Evolutionary conservation across 2,888 invertebrate species (phyloP).

Genomic region (Byasa hedistus): DNA sequence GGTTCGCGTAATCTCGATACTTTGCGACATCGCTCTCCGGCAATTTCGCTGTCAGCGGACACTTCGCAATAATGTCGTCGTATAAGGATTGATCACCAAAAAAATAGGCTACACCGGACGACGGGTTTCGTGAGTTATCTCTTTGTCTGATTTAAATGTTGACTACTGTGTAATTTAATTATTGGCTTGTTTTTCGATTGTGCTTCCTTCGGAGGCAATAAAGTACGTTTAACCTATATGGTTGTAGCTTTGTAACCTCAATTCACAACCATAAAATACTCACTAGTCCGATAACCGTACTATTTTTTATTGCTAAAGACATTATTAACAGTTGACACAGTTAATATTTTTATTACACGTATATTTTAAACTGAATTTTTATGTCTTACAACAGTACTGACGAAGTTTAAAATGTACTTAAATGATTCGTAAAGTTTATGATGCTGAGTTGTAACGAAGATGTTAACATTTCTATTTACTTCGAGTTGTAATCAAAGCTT

Average conservation of each 20-base stretch:
- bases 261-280: background rate
- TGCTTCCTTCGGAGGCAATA: background rate
- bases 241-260: background rate
- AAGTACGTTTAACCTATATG: background rate
- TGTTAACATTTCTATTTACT: too few relatives aligned
- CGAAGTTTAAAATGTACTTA: background rate
- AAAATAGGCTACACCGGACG: conserved; percentile 26
- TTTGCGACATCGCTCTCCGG: conserved; percentile 38
- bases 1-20: conserved; percentile 30
- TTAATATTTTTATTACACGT: background rate
- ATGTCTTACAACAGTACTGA: background rate
- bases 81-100: conserved; percentile 29
- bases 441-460: too few relatives aligned
- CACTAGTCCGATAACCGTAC: background rate
- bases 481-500: too few relatives aligned
- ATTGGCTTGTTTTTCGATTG: background rate
- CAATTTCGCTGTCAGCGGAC: conserved; percentile 32
- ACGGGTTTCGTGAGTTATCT: conserved; percentile 15
- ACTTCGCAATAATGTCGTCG: conserved; percentile 30
- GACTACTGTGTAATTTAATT: conserved; percentile 10
- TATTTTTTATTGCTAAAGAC: conserved; percentile 1
- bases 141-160: conserved; percentile 3
- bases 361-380: background rate
- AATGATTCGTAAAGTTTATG: too few relatives aligned
- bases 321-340: background rate